Evolutionary conservation across 1,140 invertebrate genomes (phyloP), one percentile per base, ranked within the genome.

Genomic region (Stegodyphus dumicola): DNA sequence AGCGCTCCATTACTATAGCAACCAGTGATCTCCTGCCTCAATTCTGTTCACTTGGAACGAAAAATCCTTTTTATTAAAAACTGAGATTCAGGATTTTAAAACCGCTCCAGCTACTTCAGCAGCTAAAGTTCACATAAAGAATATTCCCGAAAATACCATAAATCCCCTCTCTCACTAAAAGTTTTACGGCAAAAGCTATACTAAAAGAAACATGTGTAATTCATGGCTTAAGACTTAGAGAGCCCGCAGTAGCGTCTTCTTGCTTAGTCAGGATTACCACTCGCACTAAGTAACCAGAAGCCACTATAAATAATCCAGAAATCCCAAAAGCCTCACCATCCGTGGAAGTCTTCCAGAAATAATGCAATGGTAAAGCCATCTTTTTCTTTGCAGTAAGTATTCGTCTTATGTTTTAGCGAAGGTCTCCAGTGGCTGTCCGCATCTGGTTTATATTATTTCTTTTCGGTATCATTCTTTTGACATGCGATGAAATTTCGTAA

Each of bases 271-370:
- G 66, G 77, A 79, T 79, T 79, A 79, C 33, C 33, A 33, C 33
- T 33, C 33, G 33, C 33, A 33, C 33, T 33, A 81, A 81, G 70
- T 71, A 81, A 81, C 69, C 70, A 73, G 69, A 81, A 60, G 65
- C 70, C 54, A 54, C 78, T 33, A 81, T 73, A 81, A 81, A 81
- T 81, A 81, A 81, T 81, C 78, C 33, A 81, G 78, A 56, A 60
- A 73, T 81, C 54, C 70, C 67, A 73, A 69, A 81, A 73, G 78
- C n/a, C 53, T 73, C 49, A 53, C 18, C 66, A 49, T 17, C 52
- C 60, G 66, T 56, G 33, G 73, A 81, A 56, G 65, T 81, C 56
- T 52, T 73, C 53, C 13, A 49, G n/a, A 81, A 81, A 81, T 81
- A 81, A 81, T 48, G 54, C 17, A 73, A 18, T 15, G 53, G 15